phyloP scores from a whole-genome alignment of 2,113 vertebrate species.

The Morone saxatilis region DNA sequence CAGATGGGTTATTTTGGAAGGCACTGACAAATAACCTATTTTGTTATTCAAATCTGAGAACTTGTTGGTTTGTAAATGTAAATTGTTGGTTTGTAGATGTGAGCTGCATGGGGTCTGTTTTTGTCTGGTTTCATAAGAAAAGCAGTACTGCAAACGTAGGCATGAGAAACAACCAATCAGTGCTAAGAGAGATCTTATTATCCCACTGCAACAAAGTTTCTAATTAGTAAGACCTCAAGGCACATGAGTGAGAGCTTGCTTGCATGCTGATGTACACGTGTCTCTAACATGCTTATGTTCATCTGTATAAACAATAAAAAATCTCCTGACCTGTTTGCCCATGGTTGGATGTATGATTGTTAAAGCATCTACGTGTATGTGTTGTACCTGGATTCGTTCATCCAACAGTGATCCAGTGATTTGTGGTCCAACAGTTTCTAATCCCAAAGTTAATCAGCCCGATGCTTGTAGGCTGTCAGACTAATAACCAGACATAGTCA shows the following conservation, averaged over 20 bases:
- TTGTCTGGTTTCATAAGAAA: constrained; percentile 25
- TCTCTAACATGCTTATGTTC: constrained; percentile 4
- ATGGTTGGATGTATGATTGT: not conserved
- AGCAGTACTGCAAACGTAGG: constrained; percentile 11
- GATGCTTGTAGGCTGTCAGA: constrained; percentile 4
- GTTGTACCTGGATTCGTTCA: not conserved
- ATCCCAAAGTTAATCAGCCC: constrained; percentile 43
- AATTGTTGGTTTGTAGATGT: not conserved
- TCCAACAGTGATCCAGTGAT: not conserved
- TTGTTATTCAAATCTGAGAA: no score
- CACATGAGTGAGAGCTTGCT: not conserved
- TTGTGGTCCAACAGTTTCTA: constrained; percentile 4
- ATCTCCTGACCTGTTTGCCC: not conserved
- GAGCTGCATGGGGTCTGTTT: not conserved
- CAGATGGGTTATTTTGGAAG: no score
- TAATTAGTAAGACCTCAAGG: constrained; percentile 45
- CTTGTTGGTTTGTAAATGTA: not conserved
- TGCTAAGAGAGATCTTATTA: constrained; percentile 33
- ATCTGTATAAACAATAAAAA: constrained; percentile 1
- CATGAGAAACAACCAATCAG: constrained; percentile 25
- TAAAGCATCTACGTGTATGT: not conserved
- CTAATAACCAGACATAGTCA: constrained; percentile 47
- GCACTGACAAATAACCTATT: no score
- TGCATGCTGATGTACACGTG: constrained; percentile 19
- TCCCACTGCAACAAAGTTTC: constrained; percentile 41